Evolutionary conservation across 2,113 vertebrate genomes (phyloP), one percentile per base, ranked within the genome.

Genomic region (Illadopsis cleaveri): DNA sequence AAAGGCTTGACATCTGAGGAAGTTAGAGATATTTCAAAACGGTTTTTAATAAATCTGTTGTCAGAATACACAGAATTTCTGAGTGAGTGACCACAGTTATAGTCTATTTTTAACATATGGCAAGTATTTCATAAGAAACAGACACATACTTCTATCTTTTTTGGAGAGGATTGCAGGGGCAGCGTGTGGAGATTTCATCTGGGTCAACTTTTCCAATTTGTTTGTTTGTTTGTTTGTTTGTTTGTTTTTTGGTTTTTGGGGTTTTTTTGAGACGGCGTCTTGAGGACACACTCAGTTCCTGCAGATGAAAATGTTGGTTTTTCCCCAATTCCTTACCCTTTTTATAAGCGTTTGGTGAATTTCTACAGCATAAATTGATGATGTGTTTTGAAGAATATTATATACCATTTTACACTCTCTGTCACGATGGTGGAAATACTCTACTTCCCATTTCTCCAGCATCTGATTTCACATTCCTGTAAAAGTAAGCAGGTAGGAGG

Each of bases 131-230:
- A 1, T 5, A 69, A 45, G 3, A 30, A 58, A 19, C 15, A 19
- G 16, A 5, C 10, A 21, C 0, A 18, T 13, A 45, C 2, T 22
- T 33, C 18, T 7, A 2, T 3, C 15, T 42, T 51, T 53, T 44
- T 12, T 56, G 16, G n/a, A 37, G 2, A 40, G 10, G 5, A 35
- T 16, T 86, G 11, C 14, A 50, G 5, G 28, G 21, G 3, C 15
- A 35, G 5, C 0, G 0, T 47, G 72, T 10, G 24, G 17, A 9
- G 38, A 37, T 48, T 65, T 70, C 7, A 12, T 44, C 37, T 66
- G 11, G 2, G 1, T 15, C 16, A 35, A 23, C 8, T 24, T 48
- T 53, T 56, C 47, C 15, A 23, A 5, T n/a, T n/a, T 33, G 23
- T 21, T n/a, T 58, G 28, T 72, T 11, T 11, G 12, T 40, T 40